A percentile compares a stretch with the other conserved stretches of the same genome.
phyloP scores from a whole-genome alignment of 2,113 vertebrate genomes.

The Xenus cinereus region DNA sequence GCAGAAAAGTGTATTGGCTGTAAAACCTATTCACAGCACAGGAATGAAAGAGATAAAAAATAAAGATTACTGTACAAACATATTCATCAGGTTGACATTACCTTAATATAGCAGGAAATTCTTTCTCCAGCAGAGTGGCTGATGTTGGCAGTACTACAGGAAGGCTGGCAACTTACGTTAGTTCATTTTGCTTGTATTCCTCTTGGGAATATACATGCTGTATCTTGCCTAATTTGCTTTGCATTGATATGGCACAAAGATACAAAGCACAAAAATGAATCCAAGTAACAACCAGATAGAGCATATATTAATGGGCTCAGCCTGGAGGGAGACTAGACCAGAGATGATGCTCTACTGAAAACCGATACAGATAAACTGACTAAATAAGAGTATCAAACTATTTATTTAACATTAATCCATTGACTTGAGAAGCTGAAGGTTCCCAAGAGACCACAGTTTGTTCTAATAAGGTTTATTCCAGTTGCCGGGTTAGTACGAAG shows the following conservation, averaged over 20 bases:
- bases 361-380: neutral
- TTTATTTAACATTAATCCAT: slow-evolving; percentile 5
- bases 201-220: slow-evolving; percentile 42
- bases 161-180: neutral
- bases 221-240: slow-evolving; percentile 44
- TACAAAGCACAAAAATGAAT: slow-evolving; percentile 52
- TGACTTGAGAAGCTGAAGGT: neutral
- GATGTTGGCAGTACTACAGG: slow-evolving; percentile 17
- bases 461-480: slow-evolving; percentile 14
- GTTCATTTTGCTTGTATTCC: slow-evolving; percentile 31
- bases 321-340: neutral
- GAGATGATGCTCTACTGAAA: neutral
- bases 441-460: neutral
- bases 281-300: slow-evolving; percentile 2
- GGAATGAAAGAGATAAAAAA: slow-evolving; percentile 6
- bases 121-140: slow-evolving; percentile 15
- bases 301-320: neutral
- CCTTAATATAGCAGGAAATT: neutral
- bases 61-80: neutral
- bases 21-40: slow-evolving; percentile 26
- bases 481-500: neutral
- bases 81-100: neutral
- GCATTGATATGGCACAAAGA: slow-evolving; percentile 48
- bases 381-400: slow-evolving; percentile 20
- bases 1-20: neutral